Percentiles rank a stretch among this genome's conserved stretches.
These are phyloP conservation scores for Chaetoderma sp. DNA, from an alignment of 2,888 invertebrate species.

Conservation along the genomic window DNA sequence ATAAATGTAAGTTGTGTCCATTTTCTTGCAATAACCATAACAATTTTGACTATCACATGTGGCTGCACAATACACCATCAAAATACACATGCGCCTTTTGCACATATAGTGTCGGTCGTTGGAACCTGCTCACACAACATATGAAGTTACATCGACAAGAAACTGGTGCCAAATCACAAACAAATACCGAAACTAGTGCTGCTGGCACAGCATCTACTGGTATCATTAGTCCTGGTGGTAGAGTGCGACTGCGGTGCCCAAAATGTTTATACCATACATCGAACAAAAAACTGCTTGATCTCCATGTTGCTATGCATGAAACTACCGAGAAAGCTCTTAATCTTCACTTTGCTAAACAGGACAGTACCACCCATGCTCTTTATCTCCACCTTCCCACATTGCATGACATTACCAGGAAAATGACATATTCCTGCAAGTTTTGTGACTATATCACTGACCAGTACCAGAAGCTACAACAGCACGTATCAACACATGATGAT, in stretches of 20 bases:
- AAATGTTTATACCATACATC: conserved; percentile 52
- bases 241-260: conserved; percentile 39
- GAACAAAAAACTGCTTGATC: conserved; percentile 43
- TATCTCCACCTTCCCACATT: no score
- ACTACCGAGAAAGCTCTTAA: conserved; percentile 45
- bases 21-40: conserved; percentile 39
- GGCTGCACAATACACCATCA: conserved; percentile 32
- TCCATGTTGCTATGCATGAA: conserved; percentile 51
- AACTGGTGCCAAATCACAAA: conserved; percentile 5
- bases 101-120: conserved; percentile 18
- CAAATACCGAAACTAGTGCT: background rate
- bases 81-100: conserved; percentile 27
- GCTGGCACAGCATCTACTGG: conserved; percentile 20
- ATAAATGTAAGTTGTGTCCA: conserved; percentile 43
- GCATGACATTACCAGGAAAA: no score
- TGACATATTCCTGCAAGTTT: conserved; percentile 49
- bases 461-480: conserved; percentile 43
- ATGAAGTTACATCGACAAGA: conserved; percentile 6
- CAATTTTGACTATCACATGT: conserved; percentile 36
- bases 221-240: background rate
- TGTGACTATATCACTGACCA: conserved; percentile 51
- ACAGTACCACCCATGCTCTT: no score
- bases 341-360: no score
- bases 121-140: conserved; percentile 23
- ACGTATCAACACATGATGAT: conserved; percentile 42